Conservation (phyloP, 1,140 invertebrate species). For the Lysiphlebus fabarum region DNA sequence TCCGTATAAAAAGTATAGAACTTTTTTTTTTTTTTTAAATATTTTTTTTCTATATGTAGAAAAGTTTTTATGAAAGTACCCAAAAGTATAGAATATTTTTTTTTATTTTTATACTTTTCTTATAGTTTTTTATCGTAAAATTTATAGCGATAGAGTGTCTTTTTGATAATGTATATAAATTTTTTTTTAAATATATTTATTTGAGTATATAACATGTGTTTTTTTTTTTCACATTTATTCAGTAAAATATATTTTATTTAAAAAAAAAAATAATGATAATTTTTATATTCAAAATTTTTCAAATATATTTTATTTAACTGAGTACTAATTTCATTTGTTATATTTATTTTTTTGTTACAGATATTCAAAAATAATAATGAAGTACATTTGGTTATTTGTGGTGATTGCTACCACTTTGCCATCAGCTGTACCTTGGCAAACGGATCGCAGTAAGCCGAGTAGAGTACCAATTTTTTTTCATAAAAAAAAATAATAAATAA, state of each 20-base stretch:
- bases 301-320: too few species aligned
- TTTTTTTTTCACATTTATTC: neutral
- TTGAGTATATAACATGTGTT: neutral
- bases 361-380: conserved; percentile 35
- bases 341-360: conserved; percentile 36
- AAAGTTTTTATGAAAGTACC: neutral
- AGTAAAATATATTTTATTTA: neutral
- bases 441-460: conserved; percentile 45
- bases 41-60: neutral
- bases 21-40: conserved; percentile 11
- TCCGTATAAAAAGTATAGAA: conserved; percentile 9
- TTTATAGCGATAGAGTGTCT: conserved; percentile 3
- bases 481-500: too few species aligned
- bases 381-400: conserved; percentile 41
- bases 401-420: conserved; percentile 38
- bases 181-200: neutral
- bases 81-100: conserved; percentile 1
- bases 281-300: too few species aligned
- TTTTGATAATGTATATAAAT: neutral
- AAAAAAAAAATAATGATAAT: neutral
- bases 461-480: conserved; percentile 30
- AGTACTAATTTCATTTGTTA: too few species aligned
- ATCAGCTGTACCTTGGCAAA: conserved; percentile 38
- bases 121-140: neutral
- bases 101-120: neutral